Base-by-base conservation (phyloP, 92 coral and sea anemone species). In the Siderastrea siderea region DNA sequence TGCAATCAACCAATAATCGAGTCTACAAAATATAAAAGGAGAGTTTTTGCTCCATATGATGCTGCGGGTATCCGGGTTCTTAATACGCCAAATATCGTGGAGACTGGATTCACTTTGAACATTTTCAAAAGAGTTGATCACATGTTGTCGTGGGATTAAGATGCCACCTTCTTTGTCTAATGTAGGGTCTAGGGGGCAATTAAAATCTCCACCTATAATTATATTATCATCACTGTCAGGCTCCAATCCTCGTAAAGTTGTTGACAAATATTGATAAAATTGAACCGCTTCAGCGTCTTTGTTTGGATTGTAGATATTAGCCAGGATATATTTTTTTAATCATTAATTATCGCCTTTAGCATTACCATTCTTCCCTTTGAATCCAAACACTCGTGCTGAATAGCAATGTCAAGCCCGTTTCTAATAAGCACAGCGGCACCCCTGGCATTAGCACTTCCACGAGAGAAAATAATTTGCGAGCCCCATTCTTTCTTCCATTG, bases 401-500 rank as follows among this genome's bases (percentile, higher is more conserved):
- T 70, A 13, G 16, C 47, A 70, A 70, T 70, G 17, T 70, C 16
- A n/a, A 70, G 47, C 46, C 74, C 50, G 47, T 47, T 47, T 54
- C 50, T 70, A 13, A 47, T 70, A 3, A 70, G 55, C 46, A 70
- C 11, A 46, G 74, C 74, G 1, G 47, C 54, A 70, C 74, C 74
- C 47, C 53, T 64, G n/a, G 74, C 74, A 70, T 47, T 70, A 7
- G 19, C 9, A 9, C 53, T 45, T 38, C 77, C 43, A 44, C 13
- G 58, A 1, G 77, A 48, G 50, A 71, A 71, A 2, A 71, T 4
- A 13, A 71, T 16, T 1, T 7, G 4, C 2, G 77, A 43, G 11
- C 57, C 58, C 77, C 85, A 81, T 81, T 81, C 85, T 9, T 45
- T 81, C 47, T 67, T 64, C 75, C 75, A 81, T 64, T 64, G 75